phyloP scores from a whole-genome alignment of 2,888 invertebrate genomes.

The Drosophila vallismaia region DNA sequence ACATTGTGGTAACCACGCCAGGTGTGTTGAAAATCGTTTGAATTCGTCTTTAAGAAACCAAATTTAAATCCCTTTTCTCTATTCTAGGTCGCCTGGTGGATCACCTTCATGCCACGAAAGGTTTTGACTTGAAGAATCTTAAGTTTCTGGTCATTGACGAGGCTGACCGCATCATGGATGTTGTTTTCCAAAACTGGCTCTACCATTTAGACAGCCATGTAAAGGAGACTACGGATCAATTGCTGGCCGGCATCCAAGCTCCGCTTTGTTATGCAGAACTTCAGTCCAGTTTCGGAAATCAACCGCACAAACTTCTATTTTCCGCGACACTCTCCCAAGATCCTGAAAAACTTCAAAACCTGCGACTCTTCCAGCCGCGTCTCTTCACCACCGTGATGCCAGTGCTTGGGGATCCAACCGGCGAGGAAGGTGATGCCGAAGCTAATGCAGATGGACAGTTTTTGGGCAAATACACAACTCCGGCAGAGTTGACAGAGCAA shows the following conservation, averaged over 20 bases:
- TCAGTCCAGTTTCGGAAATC: constrained; percentile 56
- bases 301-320: constrained; percentile 95
- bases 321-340: constrained; percentile 99
- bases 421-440: background rate
- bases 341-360: constrained; percentile 95
- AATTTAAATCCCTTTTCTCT: background rate
- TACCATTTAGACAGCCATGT: constrained; percentile 91
- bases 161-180: constrained; percentile 97
- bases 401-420: constrained; percentile 18
- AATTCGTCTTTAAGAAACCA: background rate
- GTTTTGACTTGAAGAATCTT: constrained; percentile 89
- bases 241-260: constrained; percentile 84
- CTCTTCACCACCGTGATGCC: constrained; percentile 90
- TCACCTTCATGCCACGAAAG: constrained; percentile 93
- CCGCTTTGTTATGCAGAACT: constrained; percentile 81
- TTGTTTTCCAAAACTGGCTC: constrained; percentile 96
- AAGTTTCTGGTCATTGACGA: constrained; percentile 96
- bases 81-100: constrained; percentile 90
- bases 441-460: constrained; percentile 84
- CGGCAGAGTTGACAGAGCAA: constrained; percentile 89
- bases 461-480: constrained; percentile 92
- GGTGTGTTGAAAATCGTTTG: constrained; percentile 79
- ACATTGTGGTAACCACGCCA: constrained; percentile 96
- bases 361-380: constrained; percentile 95
- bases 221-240: constrained; percentile 84